Evolutionary conservation across 2,113 vertebrate species (phyloP).

Genomic region (Butorides virescens): DNA sequence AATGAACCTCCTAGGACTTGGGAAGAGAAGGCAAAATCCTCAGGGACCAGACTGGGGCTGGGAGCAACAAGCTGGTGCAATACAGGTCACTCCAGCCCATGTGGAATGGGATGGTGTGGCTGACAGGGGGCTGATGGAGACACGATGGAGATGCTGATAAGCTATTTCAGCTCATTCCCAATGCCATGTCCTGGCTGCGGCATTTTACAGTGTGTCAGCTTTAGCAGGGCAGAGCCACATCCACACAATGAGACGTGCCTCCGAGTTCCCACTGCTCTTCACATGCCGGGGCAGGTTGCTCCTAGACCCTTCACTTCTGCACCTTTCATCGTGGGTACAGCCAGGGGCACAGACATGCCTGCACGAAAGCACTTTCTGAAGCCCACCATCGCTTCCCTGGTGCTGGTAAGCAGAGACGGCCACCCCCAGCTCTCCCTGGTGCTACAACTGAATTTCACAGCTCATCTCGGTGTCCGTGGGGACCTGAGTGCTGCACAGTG

Average conservation of each 20-base stretch:
- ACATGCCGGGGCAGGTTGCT: rapidly evolving
- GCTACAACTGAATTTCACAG: neutral
- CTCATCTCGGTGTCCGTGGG: neutral
- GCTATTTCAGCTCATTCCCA: neutral
- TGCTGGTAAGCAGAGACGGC: neutral
- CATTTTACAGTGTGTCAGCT: neutral
- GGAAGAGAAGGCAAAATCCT: neutral
- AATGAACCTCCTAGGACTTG: neutral
- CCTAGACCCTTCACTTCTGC: neutral
- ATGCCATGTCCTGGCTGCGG: rapidly evolving
- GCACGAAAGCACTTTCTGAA: neutral
- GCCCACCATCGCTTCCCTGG: neutral
- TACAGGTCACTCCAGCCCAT: neutral
- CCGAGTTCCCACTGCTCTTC: neutral
- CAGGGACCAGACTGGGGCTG: neutral
- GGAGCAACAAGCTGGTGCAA: neutral
- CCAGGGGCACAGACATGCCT: neutral
- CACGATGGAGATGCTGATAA: neutral
- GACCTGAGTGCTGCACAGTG: neutral
- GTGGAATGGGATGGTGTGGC: neutral
- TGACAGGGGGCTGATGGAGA: neutral
- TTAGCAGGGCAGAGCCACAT: neutral
- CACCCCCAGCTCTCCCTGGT: neutral
- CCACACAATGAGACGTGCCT: neutral
- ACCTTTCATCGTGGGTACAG: rapidly evolving